Conservation (phyloP, 2,888 invertebrate species). For the Heliconius charithonia region DNA sequence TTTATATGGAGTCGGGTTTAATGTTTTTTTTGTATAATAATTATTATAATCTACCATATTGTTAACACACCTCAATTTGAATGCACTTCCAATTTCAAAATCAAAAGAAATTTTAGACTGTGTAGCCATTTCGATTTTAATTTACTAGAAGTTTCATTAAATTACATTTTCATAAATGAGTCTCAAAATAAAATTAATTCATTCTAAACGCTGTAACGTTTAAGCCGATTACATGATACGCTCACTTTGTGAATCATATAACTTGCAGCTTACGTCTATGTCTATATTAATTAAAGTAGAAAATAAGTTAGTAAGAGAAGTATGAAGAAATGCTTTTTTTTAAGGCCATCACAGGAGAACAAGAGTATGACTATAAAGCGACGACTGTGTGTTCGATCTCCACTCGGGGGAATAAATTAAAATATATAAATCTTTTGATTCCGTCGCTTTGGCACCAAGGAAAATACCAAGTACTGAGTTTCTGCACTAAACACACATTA, state of each 20-base stretch:
- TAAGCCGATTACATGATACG: slow-evolving; percentile 14
- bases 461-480: no score
- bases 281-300: neutral
- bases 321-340: neutral
- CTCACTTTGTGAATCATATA: neutral
- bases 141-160: neutral
- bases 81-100: neutral
- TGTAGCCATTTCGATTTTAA: neutral
- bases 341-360: no score
- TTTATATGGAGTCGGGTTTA: no score
- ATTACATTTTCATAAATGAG: neutral
- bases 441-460: no score
- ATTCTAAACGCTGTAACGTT: neutral
- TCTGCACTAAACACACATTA: no score
- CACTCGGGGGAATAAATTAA: no score
- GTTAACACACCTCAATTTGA: neutral
- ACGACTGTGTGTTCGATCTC: no score
- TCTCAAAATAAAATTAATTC: neutral
- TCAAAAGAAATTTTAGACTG: neutral
- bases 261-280: neutral
- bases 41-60: neutral
- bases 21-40: neutral
- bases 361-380: no score
- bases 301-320: neutral
- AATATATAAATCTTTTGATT: no score